Evolutionary conservation across 2,797 vertebrate species (phyloP).

Genomic region (Channallabes apus): DNA sequence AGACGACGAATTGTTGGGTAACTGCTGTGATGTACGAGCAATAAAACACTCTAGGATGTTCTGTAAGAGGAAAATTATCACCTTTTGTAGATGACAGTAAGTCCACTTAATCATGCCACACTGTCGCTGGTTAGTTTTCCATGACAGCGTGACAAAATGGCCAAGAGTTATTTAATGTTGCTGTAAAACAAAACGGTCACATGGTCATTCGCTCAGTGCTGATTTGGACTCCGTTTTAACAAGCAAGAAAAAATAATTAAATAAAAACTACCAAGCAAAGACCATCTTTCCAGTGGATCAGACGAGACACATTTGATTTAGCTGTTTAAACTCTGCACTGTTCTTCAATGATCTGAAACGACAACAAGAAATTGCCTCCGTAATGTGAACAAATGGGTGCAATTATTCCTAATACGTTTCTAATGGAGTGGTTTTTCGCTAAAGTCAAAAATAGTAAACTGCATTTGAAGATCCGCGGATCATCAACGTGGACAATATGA

Average conservation of each 20-base stretch:
- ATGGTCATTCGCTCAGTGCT: not conserved
- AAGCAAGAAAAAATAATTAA: not conserved
- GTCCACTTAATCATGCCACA: no score
- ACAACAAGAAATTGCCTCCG: conserved; percentile 12
- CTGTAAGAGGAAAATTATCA: not conserved
- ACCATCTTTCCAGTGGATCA: not conserved
- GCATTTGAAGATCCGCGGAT: not conserved
- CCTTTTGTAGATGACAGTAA: no score
- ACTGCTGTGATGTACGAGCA: not conserved
- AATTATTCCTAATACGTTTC: conserved; percentile 35
- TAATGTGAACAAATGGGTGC: conserved; percentile 32
- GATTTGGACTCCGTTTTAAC: not conserved
- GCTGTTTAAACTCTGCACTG: conserved; percentile 29
- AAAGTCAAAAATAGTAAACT: conserved; percentile 17
- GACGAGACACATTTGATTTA: conserved; percentile 26
- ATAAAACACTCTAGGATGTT: not conserved
- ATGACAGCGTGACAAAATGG: not conserved
- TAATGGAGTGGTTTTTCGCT: conserved; percentile 12
- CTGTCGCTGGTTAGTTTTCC: not conserved
- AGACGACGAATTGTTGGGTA: no score
- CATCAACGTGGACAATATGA: not conserved
- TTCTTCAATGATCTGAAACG: conserved; percentile 28
- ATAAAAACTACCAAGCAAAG: not conserved
- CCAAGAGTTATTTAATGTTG: not conserved
- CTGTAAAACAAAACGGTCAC: not conserved